These are phyloP conservation scores for Lampris megalopsis DNA, from an alignment of 2,113 vertebrate species.

Conservation along the genomic window DNA sequence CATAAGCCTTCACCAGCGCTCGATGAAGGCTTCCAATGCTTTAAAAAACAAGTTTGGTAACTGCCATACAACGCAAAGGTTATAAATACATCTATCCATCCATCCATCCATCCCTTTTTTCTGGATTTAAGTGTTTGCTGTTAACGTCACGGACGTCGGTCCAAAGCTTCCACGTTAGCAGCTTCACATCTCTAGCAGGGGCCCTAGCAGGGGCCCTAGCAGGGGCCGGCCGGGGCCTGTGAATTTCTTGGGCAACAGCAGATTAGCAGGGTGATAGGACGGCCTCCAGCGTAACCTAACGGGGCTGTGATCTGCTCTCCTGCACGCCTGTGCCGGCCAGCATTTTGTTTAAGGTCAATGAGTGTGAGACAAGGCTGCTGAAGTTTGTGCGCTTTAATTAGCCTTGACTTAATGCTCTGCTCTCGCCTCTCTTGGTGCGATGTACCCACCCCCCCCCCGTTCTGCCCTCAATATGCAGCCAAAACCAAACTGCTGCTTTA, in stretches of 20 bases:
- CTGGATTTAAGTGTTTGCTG: too few relatives aligned
- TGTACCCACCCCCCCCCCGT: constrained; percentile 47
- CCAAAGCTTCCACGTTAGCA: constrained; percentile 31
- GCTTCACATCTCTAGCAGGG: constrained; percentile 38
- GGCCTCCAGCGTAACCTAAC: constrained; percentile 74
- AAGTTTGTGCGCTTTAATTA: constrained; percentile 82
- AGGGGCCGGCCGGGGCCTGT: neutral
- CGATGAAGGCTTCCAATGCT: too few relatives aligned
- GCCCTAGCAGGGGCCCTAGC: neutral
- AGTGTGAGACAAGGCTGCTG: constrained; percentile 73
- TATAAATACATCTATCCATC: too few relatives aligned
- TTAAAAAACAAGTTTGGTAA: too few relatives aligned
- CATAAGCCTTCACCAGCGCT: too few relatives aligned
- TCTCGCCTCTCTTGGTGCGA: constrained; percentile 56
- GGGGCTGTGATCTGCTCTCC: constrained; percentile 75
- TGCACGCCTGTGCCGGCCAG: constrained; percentile 58
- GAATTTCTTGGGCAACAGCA: constrained; percentile 62
- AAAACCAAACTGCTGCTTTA: constrained; percentile 56
- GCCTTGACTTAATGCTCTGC: constrained; percentile 66
- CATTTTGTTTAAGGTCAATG: constrained; percentile 83
- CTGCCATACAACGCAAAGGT: too few relatives aligned
- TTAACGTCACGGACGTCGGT: too few relatives aligned
- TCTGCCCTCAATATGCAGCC: constrained; percentile 56
- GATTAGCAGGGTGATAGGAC: constrained; percentile 69
- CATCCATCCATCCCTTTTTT: too few relatives aligned